Base-by-base conservation (phyloP, 2,888 invertebrate species). In the Drosophila leonis region DNA sequence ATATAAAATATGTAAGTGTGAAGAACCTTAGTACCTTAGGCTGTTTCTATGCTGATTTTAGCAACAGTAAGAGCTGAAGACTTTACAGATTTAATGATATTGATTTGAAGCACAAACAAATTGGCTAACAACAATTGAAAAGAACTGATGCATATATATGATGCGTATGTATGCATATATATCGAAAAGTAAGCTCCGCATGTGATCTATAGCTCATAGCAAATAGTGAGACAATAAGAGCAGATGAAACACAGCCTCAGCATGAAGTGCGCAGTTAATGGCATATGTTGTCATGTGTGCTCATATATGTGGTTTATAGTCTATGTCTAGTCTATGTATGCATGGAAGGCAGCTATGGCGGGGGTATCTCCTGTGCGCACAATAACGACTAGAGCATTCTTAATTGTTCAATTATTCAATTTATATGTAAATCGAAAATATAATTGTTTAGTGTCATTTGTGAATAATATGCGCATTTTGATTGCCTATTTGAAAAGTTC, bases 381-480 rank as follows among this genome's bases (percentile, higher is more conserved):
- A 10, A 10, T 29, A 6, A n/a, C 29, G n/a, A 10, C 29, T 29
- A 7, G 6, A 48, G 33, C 35, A 52, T 6, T 35, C 24, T 27
- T 52, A 56, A 42, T 31, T 42, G 31, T 64, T 60, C 48, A 46
- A 63, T 65, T 55, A 60, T 78, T 68, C 68, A 73, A 78, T 69
- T 69, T 78, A 61, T 69, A 78, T 77, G 78, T 54, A 73, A 77
- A 78, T 73, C 46, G 39, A 31, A 65, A 69, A 69, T 66, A 55
- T 66, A 74, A 77, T 78, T 74, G 75, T 74, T 77, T 64, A 54
- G 57, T 48, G 70, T 37, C 57, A 78, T 74, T 70, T 78, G 64
- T 41, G 56, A 65, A 63, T 57, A 65, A 57, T 57, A 64, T 78
- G 65, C 54, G 63, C 79, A 78, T 66, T 78, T 78, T 74, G 75